phyloP scores from a whole-genome alignment of 2,797 vertebrate species.

The Channa striata region DNA sequence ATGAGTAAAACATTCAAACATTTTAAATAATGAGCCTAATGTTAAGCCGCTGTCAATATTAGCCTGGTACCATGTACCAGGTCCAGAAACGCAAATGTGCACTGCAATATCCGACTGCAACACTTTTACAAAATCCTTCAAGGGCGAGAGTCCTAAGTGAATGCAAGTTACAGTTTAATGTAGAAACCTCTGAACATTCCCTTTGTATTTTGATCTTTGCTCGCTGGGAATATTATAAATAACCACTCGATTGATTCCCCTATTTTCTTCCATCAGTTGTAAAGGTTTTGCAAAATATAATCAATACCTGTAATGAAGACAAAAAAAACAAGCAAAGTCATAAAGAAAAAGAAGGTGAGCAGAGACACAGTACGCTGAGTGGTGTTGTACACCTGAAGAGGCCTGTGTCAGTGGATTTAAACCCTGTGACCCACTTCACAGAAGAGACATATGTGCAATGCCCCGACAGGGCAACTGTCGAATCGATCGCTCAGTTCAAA shows the following conservation, averaged over 20 bases:
- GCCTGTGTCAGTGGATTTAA: constrained; percentile 4
- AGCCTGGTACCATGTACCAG: not conserved
- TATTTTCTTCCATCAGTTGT: too few species aligned
- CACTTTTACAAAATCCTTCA: not conserved
- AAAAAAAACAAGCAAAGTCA: not conserved
- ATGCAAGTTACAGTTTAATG: not conserved
- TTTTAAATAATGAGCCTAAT: too few species aligned
- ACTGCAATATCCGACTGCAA: not conserved
- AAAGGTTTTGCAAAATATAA: too few species aligned
- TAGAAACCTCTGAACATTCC: too few species aligned
- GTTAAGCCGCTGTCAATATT: too few species aligned
- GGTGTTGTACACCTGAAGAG: not conserved
- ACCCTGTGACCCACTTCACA: constrained; percentile 39
- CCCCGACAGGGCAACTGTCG: not conserved
- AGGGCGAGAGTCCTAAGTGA: not conserved
- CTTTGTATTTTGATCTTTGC: too few species aligned
- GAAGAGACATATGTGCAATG: constrained; percentile 31
- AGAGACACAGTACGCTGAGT: not conserved
- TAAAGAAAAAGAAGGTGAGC: not conserved
- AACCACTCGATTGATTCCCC: too few species aligned
- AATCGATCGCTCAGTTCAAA: constrained; percentile 47
- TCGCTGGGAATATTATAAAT: too few species aligned
- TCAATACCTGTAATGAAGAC: too few species aligned
- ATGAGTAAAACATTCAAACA: too few species aligned
- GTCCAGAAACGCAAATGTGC: not conserved